phyloP scores from a whole-genome alignment of 1,140 invertebrate genomes.

The Diorhabda carinulata region DNA sequence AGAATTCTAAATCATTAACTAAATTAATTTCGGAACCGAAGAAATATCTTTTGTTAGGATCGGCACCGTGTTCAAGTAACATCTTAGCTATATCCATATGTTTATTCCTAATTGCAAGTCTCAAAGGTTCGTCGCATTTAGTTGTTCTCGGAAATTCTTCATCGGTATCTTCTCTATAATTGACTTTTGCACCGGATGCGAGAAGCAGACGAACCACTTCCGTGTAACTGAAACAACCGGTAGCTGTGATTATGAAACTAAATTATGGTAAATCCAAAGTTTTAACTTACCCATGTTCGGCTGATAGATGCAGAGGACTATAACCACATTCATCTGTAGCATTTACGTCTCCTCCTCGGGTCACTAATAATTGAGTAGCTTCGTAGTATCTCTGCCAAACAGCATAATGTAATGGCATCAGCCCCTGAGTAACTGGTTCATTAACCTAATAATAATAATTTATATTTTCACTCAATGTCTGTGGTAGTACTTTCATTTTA shows the following conservation, averaged over 20 bases:
- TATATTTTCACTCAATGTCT: too few species aligned
- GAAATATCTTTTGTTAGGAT: constrained; percentile 79
- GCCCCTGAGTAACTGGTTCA: constrained; percentile 72
- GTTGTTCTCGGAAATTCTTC: constrained; percentile 68
- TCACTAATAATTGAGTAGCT: constrained; percentile 71
- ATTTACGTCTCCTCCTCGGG: constrained; percentile 77
- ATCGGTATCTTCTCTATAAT: constrained; percentile 67
- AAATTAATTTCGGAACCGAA: constrained; percentile 88
- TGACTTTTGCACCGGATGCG: constrained; percentile 73
- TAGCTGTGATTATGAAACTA: too few species aligned
- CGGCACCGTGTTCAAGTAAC: constrained; percentile 66
- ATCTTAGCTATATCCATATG: constrained; percentile 72
- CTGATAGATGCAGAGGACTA: constrained; percentile 80
- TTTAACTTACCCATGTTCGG: constrained; percentile 69
- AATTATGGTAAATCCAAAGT: background rate
- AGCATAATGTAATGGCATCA: constrained; percentile 87
- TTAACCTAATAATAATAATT: constrained; percentile 53
- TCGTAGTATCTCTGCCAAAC: constrained; percentile 82
- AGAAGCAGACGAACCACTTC: constrained; percentile 72
- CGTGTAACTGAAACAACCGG: constrained; percentile 53
- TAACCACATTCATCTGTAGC: constrained; percentile 86
- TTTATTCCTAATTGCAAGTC: constrained; percentile 80
- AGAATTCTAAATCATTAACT: constrained; percentile 75
- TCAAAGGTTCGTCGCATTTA: constrained; percentile 74
- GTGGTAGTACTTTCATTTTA: too few species aligned